Evolutionary conservation across 2,113 vertebrate genomes (phyloP).

Genomic region (Circaetus cinerascens): DNA sequence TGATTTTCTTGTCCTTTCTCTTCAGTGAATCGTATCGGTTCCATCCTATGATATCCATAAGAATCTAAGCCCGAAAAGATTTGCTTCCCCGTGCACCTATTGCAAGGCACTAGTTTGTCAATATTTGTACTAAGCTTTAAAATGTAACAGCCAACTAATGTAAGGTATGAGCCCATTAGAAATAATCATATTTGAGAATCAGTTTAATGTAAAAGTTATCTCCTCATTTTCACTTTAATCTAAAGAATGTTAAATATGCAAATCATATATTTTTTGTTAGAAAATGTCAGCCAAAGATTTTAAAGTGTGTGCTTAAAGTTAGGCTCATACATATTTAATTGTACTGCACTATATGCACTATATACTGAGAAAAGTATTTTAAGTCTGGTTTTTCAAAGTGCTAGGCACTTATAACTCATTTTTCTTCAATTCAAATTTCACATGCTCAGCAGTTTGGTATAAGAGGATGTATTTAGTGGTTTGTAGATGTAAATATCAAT

Average conservation of each 20-base stretch:
- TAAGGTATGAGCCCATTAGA: neutral
- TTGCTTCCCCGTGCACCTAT: neutral
- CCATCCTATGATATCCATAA: neutral
- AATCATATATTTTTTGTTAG: neutral
- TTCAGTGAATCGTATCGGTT: neutral
- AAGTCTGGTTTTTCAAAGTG: neutral
- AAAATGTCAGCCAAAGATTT: neutral
- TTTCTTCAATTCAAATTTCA: neutral
- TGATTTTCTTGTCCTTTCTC: neutral
- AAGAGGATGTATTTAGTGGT: neutral
- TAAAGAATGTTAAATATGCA: neutral
- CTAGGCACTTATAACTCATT: neutral
- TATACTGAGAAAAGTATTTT: neutral
- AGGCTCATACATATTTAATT: constrained; percentile 8
- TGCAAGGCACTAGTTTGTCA: neutral
- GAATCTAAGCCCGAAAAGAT: neutral
- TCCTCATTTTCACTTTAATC: neutral
- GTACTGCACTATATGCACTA: neutral
- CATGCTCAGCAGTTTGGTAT: neutral
- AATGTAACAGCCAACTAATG: neutral
- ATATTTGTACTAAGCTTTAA: neutral
- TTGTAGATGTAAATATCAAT: neutral
- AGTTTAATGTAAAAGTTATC: neutral
- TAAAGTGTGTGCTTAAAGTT: neutral
- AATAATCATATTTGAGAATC: neutral